Evolutionary conservation across 2,888 invertebrate genomes (phyloP).

Genomic region (Bombyx huttoni): DNA sequence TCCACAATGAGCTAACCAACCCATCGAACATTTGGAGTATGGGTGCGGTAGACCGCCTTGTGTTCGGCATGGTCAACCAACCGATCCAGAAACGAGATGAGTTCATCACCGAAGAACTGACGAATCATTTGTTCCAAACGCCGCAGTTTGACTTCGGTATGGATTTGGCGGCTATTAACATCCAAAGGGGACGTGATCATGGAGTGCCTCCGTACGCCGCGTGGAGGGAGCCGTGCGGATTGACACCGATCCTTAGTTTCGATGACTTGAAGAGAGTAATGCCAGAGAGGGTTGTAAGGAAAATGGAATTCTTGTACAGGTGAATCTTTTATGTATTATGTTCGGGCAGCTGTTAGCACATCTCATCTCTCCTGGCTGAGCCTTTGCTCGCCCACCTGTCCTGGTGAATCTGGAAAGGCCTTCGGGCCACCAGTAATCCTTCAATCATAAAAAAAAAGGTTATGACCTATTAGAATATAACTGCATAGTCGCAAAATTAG

Average conservation of each 20-base stretch:
- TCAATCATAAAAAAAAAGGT: too few relatives aligned
- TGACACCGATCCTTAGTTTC: constrained; percentile 77
- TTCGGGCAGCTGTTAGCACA: too few relatives aligned
- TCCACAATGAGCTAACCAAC: constrained; percentile 83
- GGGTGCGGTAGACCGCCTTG: constrained; percentile 84
- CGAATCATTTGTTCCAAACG: constrained; percentile 87
- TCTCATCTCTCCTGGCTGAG: too few relatives aligned
- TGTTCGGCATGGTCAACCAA: constrained; percentile 84
- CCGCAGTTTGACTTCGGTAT: constrained; percentile 80
- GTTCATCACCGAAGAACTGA: constrained; percentile 84
- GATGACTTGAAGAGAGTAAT: constrained; percentile 79
- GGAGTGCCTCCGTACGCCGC: constrained; percentile 85
- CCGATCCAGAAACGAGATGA: constrained; percentile 85
- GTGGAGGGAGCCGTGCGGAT: constrained; percentile 86
- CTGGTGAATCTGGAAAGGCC: too few relatives aligned
- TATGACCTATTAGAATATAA: too few relatives aligned
- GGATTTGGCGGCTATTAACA: constrained; percentile 90
- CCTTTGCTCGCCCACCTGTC: too few relatives aligned
- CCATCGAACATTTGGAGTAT: constrained; percentile 80
- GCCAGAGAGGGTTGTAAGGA: constrained; percentile 74
- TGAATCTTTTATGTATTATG: constrained; percentile 14
- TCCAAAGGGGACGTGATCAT: constrained; percentile 88
- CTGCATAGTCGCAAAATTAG: too few relatives aligned
- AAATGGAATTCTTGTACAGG: constrained; percentile 74
- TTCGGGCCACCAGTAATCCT: too few relatives aligned